These are phyloP conservation scores for Hydroisotoma schaefferi DNA, from an alignment of 2,888 invertebrate species.

Conservation along the genomic window DNA sequence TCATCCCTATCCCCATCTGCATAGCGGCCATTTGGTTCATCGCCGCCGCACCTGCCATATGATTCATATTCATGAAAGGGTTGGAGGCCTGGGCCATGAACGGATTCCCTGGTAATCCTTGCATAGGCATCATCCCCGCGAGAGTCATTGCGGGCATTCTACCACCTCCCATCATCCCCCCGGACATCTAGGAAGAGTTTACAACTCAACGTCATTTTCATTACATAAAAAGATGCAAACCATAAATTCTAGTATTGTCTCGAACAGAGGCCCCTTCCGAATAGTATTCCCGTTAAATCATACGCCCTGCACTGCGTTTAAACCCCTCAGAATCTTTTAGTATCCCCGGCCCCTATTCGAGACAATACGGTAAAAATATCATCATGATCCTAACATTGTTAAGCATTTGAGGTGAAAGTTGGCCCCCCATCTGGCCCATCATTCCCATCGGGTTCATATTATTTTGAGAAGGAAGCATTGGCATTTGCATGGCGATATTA, in stretches of 20 bases:
- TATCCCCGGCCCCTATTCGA: too few species aligned
- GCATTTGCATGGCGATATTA: too few species aligned
- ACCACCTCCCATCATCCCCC: slow-evolving; percentile 63
- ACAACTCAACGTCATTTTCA: too few species aligned
- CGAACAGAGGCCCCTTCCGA: too few species aligned
- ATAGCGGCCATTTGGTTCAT: slow-evolving; percentile 35
- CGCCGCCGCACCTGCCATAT: slow-evolving; percentile 15
- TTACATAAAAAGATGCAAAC: too few species aligned
- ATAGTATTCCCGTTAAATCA: too few species aligned
- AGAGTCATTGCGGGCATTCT: slow-evolving; percentile 34
- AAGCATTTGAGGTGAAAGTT: background rate
- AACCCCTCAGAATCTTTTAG: too few species aligned
- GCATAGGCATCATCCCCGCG: slow-evolving; percentile 24
- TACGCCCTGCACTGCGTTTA: too few species aligned
- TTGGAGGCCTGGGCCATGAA: slow-evolving; percentile 33
- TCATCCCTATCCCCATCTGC: slow-evolving; percentile 43
- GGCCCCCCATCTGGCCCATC: background rate
- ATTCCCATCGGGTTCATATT: background rate
- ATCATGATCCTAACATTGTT: too few species aligned
- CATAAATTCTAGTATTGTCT: too few species aligned
- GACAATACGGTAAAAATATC: too few species aligned
- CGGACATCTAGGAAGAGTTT: slow-evolving; percentile 31
- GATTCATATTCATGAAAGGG: slow-evolving; percentile 9
- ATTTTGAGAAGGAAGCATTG: background rate
- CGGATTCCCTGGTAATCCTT: slow-evolving; percentile 29